Percentiles rank a stretch among this genome's conserved stretches.
phyloP scores from a whole-genome alignment of 2,888 invertebrate genomes.

The Chymomyza fuscimana region DNA sequence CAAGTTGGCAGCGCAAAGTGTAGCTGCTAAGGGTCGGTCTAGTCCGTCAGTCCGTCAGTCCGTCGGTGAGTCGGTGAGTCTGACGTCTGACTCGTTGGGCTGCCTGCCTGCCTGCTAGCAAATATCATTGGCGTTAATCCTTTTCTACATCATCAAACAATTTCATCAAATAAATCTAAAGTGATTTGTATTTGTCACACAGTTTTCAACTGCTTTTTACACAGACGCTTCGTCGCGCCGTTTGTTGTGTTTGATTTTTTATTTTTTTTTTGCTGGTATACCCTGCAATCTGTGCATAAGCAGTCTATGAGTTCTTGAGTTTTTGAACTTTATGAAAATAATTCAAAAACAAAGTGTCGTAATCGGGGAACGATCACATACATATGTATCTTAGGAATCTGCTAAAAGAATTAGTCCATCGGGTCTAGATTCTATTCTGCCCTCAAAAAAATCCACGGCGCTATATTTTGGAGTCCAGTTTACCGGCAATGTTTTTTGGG shows the following conservation, averaged over 20 bases:
- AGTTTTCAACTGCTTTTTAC: slow-evolving; percentile 56
- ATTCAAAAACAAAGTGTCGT: too few species aligned
- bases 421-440: too few species aligned
- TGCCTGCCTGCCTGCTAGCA: slow-evolving; percentile 35
- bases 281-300: background rate
- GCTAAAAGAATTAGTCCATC: too few species aligned
- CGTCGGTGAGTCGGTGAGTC: too few species aligned
- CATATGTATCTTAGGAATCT: too few species aligned
- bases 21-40: slow-evolving; percentile 5
- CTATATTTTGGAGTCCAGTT: too few species aligned
- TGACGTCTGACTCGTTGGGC: background rate
- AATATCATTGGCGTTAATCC: slow-evolving; percentile 72
- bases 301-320: background rate
- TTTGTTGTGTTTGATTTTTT: background rate
- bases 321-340: too few species aligned
- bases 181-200: slow-evolving; percentile 75
- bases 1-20: background rate
- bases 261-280: background rate
- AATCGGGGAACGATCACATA: too few species aligned
- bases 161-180: slow-evolving; percentile 74
- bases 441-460: too few species aligned
- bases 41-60: too few species aligned
- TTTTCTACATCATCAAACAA: slow-evolving; percentile 74
- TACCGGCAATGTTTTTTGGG: too few species aligned
- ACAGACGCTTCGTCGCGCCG: background rate